phyloP scores from a whole-genome alignment of 1,140 invertebrate species.

The Archivesica marissinica region DNA sequence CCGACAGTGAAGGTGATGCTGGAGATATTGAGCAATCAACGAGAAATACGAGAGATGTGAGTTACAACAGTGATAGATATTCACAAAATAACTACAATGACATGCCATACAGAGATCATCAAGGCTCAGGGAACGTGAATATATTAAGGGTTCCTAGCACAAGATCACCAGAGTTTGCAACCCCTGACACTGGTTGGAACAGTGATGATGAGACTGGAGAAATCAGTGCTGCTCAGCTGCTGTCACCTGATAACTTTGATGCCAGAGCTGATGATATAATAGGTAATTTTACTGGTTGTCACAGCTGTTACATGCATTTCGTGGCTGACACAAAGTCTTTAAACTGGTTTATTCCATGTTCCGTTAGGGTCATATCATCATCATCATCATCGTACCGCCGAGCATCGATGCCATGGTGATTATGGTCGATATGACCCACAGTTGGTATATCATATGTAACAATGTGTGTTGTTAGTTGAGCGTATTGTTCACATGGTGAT shows the following conservation, averaged over 20 bases:
- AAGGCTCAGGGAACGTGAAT: conserved; percentile 35
- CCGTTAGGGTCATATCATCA: too few relatives aligned
- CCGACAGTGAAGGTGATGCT: not conserved
- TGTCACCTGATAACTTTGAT: conserved; percentile 56
- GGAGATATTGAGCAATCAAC: not conserved
- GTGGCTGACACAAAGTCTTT: too few relatives aligned
- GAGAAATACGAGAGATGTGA: not conserved
- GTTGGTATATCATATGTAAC: too few relatives aligned
- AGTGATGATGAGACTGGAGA: conserved; percentile 56
- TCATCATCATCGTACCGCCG: too few relatives aligned
- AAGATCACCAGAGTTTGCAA: conserved; percentile 31
- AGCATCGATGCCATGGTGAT: too few relatives aligned
- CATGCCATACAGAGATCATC: conserved; percentile 23
- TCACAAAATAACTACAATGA: conserved; percentile 20
- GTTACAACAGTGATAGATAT: conserved; percentile 41
- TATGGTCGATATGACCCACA: too few relatives aligned
- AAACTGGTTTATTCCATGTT: too few relatives aligned
- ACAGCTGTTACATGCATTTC: too few relatives aligned
- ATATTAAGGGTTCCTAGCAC: conserved; percentile 33
- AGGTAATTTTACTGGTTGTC: not conserved
- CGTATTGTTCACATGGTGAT: too few relatives aligned
- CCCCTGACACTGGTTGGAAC: conserved; percentile 46
- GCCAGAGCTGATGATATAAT: conserved; percentile 56
- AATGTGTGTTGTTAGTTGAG: too few relatives aligned
- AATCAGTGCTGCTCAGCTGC: conserved; percentile 16